Base-by-base conservation (phyloP, 1,140 invertebrate genomes). In the Nasonia giraulti region DNA sequence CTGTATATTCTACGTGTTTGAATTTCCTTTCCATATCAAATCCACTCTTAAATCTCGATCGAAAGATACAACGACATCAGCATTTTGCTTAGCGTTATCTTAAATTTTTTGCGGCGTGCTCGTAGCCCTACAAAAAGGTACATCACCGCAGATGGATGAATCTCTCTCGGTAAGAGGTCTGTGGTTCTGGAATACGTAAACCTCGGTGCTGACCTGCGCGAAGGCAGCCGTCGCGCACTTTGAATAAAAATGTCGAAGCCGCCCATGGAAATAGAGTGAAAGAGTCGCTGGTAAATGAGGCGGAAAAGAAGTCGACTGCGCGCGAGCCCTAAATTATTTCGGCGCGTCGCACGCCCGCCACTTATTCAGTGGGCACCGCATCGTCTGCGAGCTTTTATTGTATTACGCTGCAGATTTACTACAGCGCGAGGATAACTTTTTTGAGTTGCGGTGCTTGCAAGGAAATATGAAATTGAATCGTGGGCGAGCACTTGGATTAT, bases 231-330 rank as follows among this genome's bases (percentile, higher is more conserved):
- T n/a, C 55, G 17, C 17, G 5, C 47, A 17, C 27, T 68, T 68
- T 80, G 77, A 80, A 80, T 80, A 66, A 66, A 80, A 80, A 68
- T 80, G 20, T 50, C 27, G 55, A 31, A 14, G 10, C 7, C 23
- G 17, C 74, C 7, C 73, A 11, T 2, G 40, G 8, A 44, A 44
- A 44, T 37, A 37, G 33, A 37, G 33, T 37, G 40, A 44, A 7
- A 44, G 40, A 44, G 40, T 27, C 40, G 5, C 75, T 44, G 44
- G 27, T 20, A 80, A 80, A 80, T 80, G 62, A 80, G 55, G 8
- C 77, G 77, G 77, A 80, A 80, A 80, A 80, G 62, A 66, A 80
- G 50, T 8, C 10, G 6, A 27, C 77, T 40, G 44, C 7, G 27
- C 5, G 5, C 20, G 50, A 20, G 44, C 44, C 1, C 27, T 79